Base-by-base conservation (phyloP, 2,888 invertebrate species). In the Drosophila falleni region DNA sequence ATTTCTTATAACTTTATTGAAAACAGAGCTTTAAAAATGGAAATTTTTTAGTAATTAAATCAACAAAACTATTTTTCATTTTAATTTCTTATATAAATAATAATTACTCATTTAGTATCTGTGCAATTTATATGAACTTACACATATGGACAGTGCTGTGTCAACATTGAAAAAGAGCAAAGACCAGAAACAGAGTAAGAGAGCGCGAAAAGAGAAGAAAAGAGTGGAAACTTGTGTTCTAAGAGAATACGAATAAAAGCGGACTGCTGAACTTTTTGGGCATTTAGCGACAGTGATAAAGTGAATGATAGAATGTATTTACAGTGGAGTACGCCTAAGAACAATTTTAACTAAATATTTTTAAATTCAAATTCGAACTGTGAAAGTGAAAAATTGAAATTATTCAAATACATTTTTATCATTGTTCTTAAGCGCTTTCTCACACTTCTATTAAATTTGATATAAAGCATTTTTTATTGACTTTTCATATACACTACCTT, bases 401-500 rank as follows among this genome's bases (percentile, higher is more conserved):
- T 19, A 13, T 3, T 13, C 3, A 16, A 41, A 8, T 6, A 10
- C 10, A 31, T 13, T 49, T 16, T 16, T 0, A 15, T 31, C 3
- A 29, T 39, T 39, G 31, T 29, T 53, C 56, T 60, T 53, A 39
- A 47, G 19, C 53, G 31, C 29, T 39, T 49, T 58, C 35, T 10
- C 1, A 16, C 13, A 15, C 15, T 66, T 54, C 50, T 26, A 41
- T 50, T 46, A 11, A 19, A 64, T 58, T 63, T 65, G 59, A 61
- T 65, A 71, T 69, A 74, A 86, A 88, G 87, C 80, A 78, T 79
- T 84, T 47, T 56, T 67, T 53, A 77, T 85, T 88, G 71, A 80
- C 78, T 77, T 86, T 80, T 87, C 69, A 72, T 90, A 92, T 92
- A 93, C 93, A 92, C 92, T 93, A 93, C 93, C 93, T 93, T 92